Conservation (phyloP, 2,113 vertebrate genomes). For the Trogon surrucura region DNA sequence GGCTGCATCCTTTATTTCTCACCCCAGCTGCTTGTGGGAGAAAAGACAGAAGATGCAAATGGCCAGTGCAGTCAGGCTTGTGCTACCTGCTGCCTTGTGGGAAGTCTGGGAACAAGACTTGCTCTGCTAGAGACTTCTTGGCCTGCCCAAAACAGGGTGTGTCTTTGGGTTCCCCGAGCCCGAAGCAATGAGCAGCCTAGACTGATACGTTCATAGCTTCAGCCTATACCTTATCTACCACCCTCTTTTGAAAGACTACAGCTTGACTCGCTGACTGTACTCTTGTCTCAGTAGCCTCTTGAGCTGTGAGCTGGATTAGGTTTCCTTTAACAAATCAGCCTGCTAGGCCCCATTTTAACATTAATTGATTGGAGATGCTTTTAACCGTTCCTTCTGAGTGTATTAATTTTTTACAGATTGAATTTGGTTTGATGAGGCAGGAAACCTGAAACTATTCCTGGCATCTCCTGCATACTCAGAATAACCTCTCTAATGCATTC, state of each 20-base stretch:
- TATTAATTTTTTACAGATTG: slow-evolving; percentile 72
- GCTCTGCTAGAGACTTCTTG: not conserved
- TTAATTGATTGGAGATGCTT: slow-evolving; percentile 74
- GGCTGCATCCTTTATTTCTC: not conserved
- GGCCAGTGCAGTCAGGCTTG: not conserved
- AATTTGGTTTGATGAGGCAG: slow-evolving; percentile 68
- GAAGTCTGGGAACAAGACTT: not conserved
- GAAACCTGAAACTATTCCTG: slow-evolving; percentile 70
- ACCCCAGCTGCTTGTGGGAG: not conserved
- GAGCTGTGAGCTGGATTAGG: slow-evolving; percentile 3
- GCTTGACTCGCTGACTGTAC: not conserved
- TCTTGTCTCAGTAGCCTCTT: slow-evolving; percentile 1
- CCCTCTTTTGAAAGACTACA: not conserved
- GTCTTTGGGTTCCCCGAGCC: not conserved
- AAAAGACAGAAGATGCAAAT: not conserved
- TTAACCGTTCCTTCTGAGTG: slow-evolving; percentile 70
- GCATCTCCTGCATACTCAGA: slow-evolving; percentile 64
- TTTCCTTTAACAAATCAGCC: slow-evolving; percentile 63
- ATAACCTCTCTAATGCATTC: slow-evolving; percentile 62
- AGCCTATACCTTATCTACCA: not conserved
- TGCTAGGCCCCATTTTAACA: slow-evolving; percentile 55
- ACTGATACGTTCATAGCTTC: not conserved
- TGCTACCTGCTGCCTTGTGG: not conserved
- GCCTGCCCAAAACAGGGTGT: not conserved
- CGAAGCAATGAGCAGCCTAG: not conserved